Percentiles rank a stretch among this genome's conserved stretches.
These are phyloP conservation scores for Podargus strigoides DNA, from an alignment of 2,797 vertebrate genomes.

Conservation along the genomic window DNA sequence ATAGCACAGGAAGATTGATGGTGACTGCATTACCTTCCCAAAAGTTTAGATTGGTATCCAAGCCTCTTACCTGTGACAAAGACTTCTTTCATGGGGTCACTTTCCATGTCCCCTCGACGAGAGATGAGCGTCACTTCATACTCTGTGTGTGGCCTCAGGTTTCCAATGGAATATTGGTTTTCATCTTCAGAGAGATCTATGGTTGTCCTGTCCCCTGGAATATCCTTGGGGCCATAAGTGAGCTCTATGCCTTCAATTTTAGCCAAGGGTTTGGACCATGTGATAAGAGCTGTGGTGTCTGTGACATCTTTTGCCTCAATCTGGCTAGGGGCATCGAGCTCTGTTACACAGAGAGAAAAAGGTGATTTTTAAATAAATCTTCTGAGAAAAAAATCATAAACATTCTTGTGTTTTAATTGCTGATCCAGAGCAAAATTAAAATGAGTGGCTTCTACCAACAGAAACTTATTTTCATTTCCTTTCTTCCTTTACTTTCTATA, in stretches of 20 bases:
- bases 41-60: neutral
- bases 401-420: neutral
- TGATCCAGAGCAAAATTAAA: neutral
- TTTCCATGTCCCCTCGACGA: constrained; percentile 79
- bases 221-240: constrained; percentile 81
- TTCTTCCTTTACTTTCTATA: neutral
- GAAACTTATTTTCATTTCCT: neutral
- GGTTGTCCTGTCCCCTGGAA: constrained; percentile 78
- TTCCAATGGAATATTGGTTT: constrained; percentile 87
- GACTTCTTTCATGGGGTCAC: constrained; percentile 80
- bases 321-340: constrained; percentile 89
- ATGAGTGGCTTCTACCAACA: neutral
- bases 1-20: neutral
- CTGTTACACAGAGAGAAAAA: constrained; percentile 60
- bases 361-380: neutral
- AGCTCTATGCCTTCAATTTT: constrained; percentile 85
- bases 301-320: constrained; percentile 89
- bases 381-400: neutral
- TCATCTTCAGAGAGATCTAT: constrained; percentile 85
- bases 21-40: neutral
- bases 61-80: constrained; percentile 87
- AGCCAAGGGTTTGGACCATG: constrained; percentile 91
- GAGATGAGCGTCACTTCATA: constrained; percentile 88
- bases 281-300: constrained; percentile 89
- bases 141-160: constrained; percentile 86